Evolutionary conservation across 2,888 invertebrate genomes (phyloP), one percentile per base, ranked within the genome.

Genomic region (Cosmopolites sordidus): DNA sequence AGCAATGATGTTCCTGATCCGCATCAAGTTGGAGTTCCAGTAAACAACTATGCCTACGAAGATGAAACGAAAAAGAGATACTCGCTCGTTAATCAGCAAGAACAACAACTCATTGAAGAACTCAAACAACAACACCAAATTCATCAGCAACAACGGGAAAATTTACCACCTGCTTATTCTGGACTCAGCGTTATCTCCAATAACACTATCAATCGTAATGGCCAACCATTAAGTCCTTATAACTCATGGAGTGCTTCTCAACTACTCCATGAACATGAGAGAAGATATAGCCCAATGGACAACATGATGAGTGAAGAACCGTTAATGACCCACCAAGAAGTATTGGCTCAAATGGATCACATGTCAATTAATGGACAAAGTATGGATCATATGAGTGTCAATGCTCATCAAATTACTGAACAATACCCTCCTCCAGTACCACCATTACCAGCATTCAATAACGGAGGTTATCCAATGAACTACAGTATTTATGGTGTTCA

Each of bases 211-310:
- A 73, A 73, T 30, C 62, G 76, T 29, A 72, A 70, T 37, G 75
- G 74, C 1, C 68, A 58, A 68, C 76, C 56, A 6, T 66, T 79
- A 27, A 79, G 77, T 58, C 80, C 79, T 0, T 79, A 76, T 63
- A 80, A 79, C 61, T 79, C 78, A 1, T 82, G 82, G 81, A 79
- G 78, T 17, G 81, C 82, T 1, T 79, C 79, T 2, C 81, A 82
- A 60, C 68, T 82, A 9, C 67, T 82, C 1, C 78, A 79, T 59
- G 80, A 80, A 62, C 81, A 81, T 62, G 81, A 82, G 63, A 69
- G 79, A 43, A 68, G 80, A 16, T 77, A 77, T 56, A 79, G 79
- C 60, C 79, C 80, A 0, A 67, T 75, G 62, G 70, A 67, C n/a
- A 64, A 61, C 27, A 60, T 65, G 58, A 58, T 64, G 60, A 62